These are phyloP conservation scores for Dendroctonus valens DNA, from an alignment of 1,140 invertebrate genomes.

Conservation along the genomic window DNA sequence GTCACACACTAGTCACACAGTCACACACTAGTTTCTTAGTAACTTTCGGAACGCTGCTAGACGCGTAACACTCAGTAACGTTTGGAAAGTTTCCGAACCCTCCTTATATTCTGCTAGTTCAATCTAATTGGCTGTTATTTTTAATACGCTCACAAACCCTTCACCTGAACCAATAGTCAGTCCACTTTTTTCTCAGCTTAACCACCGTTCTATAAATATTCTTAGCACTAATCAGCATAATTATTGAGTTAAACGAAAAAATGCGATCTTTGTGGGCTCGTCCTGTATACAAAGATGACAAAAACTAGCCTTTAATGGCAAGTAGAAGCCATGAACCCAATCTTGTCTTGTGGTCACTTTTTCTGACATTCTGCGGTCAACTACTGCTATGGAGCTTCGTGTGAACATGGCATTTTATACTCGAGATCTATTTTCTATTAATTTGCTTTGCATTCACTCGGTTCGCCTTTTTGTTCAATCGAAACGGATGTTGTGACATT, in stretches of 20 bases:
- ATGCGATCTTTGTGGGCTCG: not conserved
- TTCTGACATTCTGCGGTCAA: conserved; percentile 28
- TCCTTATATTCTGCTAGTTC: too few species aligned
- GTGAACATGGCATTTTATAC: conserved; percentile 18
- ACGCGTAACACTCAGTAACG: too few species aligned
- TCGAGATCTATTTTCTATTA: conserved; percentile 6
- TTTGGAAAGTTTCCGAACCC: too few species aligned
- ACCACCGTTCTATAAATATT: too few species aligned
- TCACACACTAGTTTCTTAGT: too few species aligned
- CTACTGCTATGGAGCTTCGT: conserved; percentile 20
- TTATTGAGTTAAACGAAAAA: not conserved
- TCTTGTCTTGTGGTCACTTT: conserved; percentile 24
- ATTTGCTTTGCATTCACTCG: not conserved
- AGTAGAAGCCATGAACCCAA: conserved; percentile 21
- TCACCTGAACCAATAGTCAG: too few species aligned
- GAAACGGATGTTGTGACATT: not conserved
- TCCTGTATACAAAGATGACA: conserved; percentile 6
- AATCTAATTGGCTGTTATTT: too few species aligned
- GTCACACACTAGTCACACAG: too few species aligned
- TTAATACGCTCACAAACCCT: too few species aligned
- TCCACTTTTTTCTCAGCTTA: too few species aligned
- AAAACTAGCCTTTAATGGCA: conserved; percentile 12
- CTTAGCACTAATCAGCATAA: too few species aligned
- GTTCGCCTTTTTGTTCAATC: not conserved
- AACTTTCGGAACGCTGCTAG: too few species aligned